Evolutionary conservation across 2,888 invertebrate genomes (phyloP).

Genomic region (Pristionchus entomophagus): DNA sequence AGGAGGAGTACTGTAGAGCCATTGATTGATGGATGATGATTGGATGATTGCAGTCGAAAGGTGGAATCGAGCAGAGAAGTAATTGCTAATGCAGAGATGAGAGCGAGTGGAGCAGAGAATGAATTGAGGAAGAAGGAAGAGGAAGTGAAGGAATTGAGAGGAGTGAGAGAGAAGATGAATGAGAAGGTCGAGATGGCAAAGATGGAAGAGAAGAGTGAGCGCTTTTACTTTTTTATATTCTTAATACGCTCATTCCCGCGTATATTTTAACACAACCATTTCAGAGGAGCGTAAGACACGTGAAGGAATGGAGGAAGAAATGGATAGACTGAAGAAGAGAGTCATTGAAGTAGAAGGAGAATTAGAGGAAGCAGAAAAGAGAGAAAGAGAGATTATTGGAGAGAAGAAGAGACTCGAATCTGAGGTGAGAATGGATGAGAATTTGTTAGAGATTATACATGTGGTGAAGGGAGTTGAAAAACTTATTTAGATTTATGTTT

Average conservation of each 20-base stretch:
- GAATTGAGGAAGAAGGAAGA: conserved; percentile 52
- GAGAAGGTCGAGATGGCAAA: not conserved
- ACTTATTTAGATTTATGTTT: not conserved
- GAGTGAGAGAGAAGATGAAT: conserved; percentile 44
- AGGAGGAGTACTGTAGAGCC: not conserved
- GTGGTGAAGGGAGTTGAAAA: too few relatives aligned
- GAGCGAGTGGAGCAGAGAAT: conserved; percentile 48
- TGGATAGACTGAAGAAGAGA: not conserved
- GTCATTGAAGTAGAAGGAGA: not conserved
- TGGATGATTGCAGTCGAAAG: conserved; percentile 25
- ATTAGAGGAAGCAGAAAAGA: not conserved
- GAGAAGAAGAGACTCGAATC: conserved; percentile 29
- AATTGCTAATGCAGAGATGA: conserved; percentile 38
- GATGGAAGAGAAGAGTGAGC: not conserved
- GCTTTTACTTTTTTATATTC: too few relatives aligned
- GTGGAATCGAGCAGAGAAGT: conserved; percentile 9
- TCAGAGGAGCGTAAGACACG: not conserved
- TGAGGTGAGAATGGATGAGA: not conserved
- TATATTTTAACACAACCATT: not conserved
- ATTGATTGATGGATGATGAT: not conserved
- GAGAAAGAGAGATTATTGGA: not conserved
- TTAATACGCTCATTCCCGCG: too few relatives aligned
- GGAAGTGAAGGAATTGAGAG: conserved; percentile 50
- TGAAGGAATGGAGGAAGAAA: not conserved
- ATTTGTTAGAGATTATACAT: not conserved